Percentiles rank a stretch among this genome's conserved stretches.
These are phyloP conservation scores for Pangasianodon hypophthalmus DNA, from an alignment of 2,113 vertebrate genomes.

Conservation along the genomic window DNA sequence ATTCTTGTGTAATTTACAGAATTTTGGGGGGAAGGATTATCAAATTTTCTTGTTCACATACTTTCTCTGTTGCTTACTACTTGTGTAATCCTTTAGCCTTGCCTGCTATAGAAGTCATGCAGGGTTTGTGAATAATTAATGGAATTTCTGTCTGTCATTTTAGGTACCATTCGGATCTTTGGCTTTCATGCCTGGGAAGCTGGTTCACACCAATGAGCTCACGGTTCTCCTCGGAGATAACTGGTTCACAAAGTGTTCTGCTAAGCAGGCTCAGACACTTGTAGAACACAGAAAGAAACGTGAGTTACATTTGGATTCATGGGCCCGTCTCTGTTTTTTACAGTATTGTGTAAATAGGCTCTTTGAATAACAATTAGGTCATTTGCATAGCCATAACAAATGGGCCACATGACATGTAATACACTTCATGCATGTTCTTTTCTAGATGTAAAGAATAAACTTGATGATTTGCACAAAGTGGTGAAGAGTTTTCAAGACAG, in stretches of 20 bases:
- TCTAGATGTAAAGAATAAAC: constrained; percentile 86
- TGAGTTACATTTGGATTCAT: constrained; percentile 63
- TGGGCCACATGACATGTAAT: neutral
- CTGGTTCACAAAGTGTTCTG: constrained; percentile 96
- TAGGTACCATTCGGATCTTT: constrained; percentile 95
- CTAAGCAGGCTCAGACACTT: constrained; percentile 87
- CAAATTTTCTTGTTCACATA: neutral
- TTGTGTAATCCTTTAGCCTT: neutral
- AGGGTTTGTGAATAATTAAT: neutral
- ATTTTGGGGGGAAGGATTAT: neutral
- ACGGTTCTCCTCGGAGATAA: constrained; percentile 94
- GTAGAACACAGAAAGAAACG: constrained; percentile 91
- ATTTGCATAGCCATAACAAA: constrained; percentile 31
- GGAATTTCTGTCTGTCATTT: neutral
- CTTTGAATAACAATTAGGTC: neutral
- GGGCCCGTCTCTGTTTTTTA: neutral
- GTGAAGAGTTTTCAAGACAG: constrained; percentile 90
- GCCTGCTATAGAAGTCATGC: neutral
- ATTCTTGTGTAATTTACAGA: neutral
- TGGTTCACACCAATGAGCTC: constrained; percentile 94
- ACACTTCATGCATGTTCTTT: neutral
- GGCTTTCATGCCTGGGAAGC: constrained; percentile 96
- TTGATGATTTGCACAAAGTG: constrained; percentile 85
- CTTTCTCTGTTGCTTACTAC: neutral
- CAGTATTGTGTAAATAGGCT: neutral